A percentile compares a stretch with the other conserved stretches of the same genome.
phyloP scores from a whole-genome alignment of 2,797 vertebrate species.

The Rachycentron canadum region DNA sequence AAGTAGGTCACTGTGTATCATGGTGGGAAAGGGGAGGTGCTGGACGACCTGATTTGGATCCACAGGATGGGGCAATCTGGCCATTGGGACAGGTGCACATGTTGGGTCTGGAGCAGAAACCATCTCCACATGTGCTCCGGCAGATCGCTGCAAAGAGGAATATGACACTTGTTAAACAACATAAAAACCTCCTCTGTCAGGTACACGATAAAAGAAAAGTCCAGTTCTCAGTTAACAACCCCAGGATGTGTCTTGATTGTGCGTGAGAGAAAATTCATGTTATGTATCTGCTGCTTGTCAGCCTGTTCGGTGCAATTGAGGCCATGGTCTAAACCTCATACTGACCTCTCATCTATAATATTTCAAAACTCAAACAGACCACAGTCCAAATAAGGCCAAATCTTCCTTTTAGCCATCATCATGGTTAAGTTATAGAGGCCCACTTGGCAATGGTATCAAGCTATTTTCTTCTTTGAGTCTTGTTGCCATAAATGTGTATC shows the following conservation, averaged over 20 bases:
- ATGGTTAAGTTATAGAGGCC: conserved; percentile 45
- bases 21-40: conserved; percentile 20
- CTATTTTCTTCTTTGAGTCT: conserved; percentile 57
- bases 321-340: conserved; percentile 47
- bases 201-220: conserved; percentile 32
- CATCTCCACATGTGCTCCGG: conserved; percentile 97
- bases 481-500: conserved; percentile 53
- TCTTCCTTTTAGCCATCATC: conserved; percentile 50
- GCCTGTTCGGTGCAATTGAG: conserved; percentile 33
- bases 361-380: conserved; percentile 55
- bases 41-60: conserved; percentile 94
- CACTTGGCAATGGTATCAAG: conserved; percentile 40
- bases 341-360: conserved; percentile 48
- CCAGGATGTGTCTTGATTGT: conserved; percentile 32
- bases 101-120: conserved; percentile 99
- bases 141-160: conserved; percentile 91
- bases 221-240: neutral
- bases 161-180: conserved; percentile 48
- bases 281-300: conserved; percentile 52
- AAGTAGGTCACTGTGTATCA: conserved; percentile 11
- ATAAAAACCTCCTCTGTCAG: conserved; percentile 38
- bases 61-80: conserved; percentile 94
- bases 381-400: conserved; percentile 50
- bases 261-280: conserved; percentile 43
- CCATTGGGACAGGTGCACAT: conserved; percentile 98